Conservation (phyloP, 2,888 invertebrate genomes). For the Sinhomidia bicolor region DNA sequence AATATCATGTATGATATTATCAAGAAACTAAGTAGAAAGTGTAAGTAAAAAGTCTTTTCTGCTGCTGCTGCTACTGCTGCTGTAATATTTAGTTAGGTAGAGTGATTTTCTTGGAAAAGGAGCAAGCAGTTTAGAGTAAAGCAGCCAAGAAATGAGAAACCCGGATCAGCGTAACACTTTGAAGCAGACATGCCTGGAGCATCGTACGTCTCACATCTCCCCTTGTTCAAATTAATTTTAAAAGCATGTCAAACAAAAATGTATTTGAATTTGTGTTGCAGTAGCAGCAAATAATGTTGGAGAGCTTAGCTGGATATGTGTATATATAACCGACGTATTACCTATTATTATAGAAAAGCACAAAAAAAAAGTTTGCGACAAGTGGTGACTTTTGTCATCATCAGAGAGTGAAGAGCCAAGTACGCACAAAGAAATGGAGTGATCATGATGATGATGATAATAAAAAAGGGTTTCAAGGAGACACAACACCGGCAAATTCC, state of each 20-base stretch:
- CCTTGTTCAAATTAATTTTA: conserved; percentile 15
- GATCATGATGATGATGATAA: conserved; percentile 42
- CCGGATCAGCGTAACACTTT: conserved; percentile 11
- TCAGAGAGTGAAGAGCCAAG: conserved; percentile 6
- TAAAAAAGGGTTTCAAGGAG: conserved; percentile 63
- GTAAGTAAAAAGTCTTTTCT: background rate
- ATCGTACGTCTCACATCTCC: conserved; percentile 57
- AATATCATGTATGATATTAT: background rate
- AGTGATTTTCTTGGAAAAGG: background rate
- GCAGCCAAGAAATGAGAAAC: background rate
- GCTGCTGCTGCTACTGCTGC: background rate
- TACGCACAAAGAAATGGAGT: conserved; percentile 48
- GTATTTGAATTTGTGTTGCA: too few relatives aligned
- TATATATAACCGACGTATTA: too few relatives aligned
- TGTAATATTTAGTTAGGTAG: background rate
- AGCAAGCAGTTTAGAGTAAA: background rate
- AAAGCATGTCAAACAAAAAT: background rate
- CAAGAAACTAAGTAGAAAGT: background rate
- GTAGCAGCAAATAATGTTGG: too few relatives aligned
- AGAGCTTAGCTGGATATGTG: too few relatives aligned
- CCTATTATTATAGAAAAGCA: too few relatives aligned
- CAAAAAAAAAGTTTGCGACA: background rate
- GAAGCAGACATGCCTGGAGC: conserved; percentile 37
- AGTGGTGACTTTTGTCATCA: conserved; percentile 30
- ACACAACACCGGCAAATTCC: conserved; percentile 75